These are phyloP conservation scores for Ceratosolen solmsi DNA, from an alignment of 1,140 invertebrate genomes.

Conservation along the genomic window DNA sequence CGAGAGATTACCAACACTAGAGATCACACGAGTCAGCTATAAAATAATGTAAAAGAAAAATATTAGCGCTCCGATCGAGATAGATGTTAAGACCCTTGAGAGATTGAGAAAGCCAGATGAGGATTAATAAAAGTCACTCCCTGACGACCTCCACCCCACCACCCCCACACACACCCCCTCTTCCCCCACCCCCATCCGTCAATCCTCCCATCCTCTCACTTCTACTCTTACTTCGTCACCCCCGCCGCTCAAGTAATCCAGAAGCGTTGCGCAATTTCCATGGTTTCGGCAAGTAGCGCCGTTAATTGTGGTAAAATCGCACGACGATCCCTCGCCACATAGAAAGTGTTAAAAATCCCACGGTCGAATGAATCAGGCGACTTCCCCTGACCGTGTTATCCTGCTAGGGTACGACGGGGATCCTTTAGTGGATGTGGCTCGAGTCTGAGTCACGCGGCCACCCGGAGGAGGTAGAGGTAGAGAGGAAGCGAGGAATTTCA, in stretches of 20 bases:
- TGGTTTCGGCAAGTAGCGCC: too few relatives aligned
- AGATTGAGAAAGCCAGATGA: not conserved
- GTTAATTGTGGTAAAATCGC: too few relatives aligned
- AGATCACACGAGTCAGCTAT: not conserved
- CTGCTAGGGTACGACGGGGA: not conserved
- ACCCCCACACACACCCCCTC: too few relatives aligned
- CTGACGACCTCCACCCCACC: too few relatives aligned
- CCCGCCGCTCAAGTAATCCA: too few relatives aligned
- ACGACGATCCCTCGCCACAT: not conserved
- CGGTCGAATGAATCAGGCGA: not conserved
- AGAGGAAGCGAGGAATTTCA: not conserved
- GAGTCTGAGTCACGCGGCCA: not conserved
- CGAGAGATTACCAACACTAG: not conserved
- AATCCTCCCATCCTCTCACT: too few relatives aligned
- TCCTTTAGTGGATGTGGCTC: not conserved
- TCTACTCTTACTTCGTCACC: too few relatives aligned
- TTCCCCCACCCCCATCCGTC: too few relatives aligned
- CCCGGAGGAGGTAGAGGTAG: not conserved
- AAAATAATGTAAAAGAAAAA: slow-evolving; percentile 4
- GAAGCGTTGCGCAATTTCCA: too few relatives aligned
- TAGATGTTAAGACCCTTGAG: not conserved
- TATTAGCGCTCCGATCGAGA: too few relatives aligned
- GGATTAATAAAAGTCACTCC: slow-evolving; percentile 25
- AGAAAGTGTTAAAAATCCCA: slow-evolving; percentile 23
- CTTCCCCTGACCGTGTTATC: not conserved